Percentiles rank a stretch among this genome's conserved stretches.
Conservation (phyloP, 2,797 vertebrate species). For the Urophycis tenuis region DNA sequence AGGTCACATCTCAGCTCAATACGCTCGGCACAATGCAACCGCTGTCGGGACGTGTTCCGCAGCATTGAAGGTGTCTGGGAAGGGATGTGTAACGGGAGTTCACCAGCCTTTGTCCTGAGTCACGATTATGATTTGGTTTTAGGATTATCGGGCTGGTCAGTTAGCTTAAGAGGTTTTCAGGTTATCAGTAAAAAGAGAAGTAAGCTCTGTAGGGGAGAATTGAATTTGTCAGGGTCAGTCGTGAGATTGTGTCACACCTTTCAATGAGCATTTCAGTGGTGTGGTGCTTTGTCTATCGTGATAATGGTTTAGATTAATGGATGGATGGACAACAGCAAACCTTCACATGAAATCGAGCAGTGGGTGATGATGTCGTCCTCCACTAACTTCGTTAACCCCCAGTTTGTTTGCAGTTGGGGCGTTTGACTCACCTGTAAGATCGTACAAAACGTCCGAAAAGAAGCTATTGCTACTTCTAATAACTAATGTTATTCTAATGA, state of each 20-base stretch:
- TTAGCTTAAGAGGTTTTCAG: neutral
- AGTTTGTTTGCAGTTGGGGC: neutral
- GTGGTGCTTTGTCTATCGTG: neutral
- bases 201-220: neutral
- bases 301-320: neutral
- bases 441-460: neutral
- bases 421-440: neutral
- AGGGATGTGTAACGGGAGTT: neutral
- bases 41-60: neutral
- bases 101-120: neutral
- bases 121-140: no score
- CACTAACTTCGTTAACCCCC: neutral
- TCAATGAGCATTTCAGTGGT: neutral
- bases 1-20: constrained; percentile 22
- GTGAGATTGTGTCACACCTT: neutral
- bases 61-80: neutral
- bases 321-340: neutral
- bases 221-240: neutral
- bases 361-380: neutral
- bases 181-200: neutral
- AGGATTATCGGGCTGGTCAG: neutral
- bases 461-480: neutral
- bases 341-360: neutral
- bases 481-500: no score
- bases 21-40: constrained; percentile 5